Conservation (phyloP, 2,797 vertebrate genomes). For the Schizopygopsis pylzovi region DNA sequence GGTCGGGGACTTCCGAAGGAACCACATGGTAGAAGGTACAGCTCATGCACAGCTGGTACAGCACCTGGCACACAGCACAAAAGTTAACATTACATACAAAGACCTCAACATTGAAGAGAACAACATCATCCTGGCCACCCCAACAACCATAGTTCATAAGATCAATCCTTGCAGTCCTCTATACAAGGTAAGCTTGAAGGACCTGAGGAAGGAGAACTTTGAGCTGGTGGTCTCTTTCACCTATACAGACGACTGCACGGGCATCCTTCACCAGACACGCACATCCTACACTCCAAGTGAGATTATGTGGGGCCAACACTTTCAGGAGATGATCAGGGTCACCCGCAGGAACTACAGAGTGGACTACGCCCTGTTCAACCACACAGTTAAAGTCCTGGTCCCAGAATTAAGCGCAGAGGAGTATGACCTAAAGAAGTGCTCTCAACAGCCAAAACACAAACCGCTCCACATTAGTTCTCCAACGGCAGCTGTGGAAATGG, state of each 20-base stretch:
- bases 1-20: slow-evolving; percentile 88
- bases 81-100: slow-evolving; percentile 81
- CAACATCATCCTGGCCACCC: slow-evolving; percentile 86
- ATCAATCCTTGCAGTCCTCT: slow-evolving; percentile 87
- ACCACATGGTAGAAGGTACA: slow-evolving; percentile 92
- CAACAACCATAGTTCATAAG: slow-evolving; percentile 86
- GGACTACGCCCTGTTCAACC: slow-evolving; percentile 90
- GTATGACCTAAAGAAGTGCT: slow-evolving; percentile 79
- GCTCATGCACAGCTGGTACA: slow-evolving; percentile 88
- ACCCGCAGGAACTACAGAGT: slow-evolving; percentile 87
- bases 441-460: slow-evolving; percentile 24
- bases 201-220: slow-evolving; percentile 85
- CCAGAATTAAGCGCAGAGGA: slow-evolving; percentile 88
- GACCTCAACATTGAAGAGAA: slow-evolving; percentile 86
- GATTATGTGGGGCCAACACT: slow-evolving; percentile 93
- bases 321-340: slow-evolving; percentile 88
- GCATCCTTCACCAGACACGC: slow-evolving; percentile 92
- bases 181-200: slow-evolving; percentile 82
- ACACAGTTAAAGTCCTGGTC: slow-evolving; percentile 85
- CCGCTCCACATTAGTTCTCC: slow-evolving; percentile 60
- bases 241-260: slow-evolving; percentile 92
- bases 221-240: slow-evolving; percentile 94
- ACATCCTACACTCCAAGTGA: slow-evolving; percentile 90
- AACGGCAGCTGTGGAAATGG: slow-evolving; percentile 63
- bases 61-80: slow-evolving; percentile 78